These are phyloP conservation scores for Eupsittula cactorum DNA, from an alignment of 2,113 vertebrate genomes.

Conservation along the genomic window DNA sequence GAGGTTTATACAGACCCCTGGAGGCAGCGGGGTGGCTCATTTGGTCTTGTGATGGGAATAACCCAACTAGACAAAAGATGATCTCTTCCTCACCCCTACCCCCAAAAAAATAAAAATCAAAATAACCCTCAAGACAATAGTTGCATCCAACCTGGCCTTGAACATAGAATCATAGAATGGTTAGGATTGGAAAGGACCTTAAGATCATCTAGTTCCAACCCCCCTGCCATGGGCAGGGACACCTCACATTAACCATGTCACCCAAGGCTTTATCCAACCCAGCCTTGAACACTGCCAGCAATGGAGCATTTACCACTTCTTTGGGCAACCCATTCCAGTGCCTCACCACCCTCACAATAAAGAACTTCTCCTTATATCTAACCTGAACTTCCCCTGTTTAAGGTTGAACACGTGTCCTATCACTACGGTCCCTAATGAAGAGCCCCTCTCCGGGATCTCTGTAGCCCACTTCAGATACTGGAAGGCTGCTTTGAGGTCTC, in stretches of 20 bases:
- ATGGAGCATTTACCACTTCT: background rate
- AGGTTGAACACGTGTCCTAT: background rate
- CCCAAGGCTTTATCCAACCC: no score
- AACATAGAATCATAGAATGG: background rate
- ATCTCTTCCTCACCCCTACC: background rate
- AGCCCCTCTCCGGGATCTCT: background rate
- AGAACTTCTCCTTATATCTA: background rate
- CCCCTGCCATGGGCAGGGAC: background rate
- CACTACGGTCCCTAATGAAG: background rate
- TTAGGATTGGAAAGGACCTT: background rate
- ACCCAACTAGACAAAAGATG: accelerated
- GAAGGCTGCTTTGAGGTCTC: background rate
- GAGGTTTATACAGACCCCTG: background rate
- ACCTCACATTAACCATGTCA: no score
- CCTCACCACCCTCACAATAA: background rate
- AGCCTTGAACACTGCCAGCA: background rate
- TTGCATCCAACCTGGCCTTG: background rate
- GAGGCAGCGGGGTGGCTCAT: background rate
- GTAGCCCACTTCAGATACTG: background rate
- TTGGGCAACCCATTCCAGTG: background rate
- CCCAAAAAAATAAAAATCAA: background rate
- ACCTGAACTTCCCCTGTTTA: background rate
- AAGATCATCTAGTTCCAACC: background rate
- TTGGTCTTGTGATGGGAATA: background rate
- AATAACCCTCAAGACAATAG: background rate